A percentile compares a stretch with the other conserved stretches of the same genome.
Evolutionary conservation across 2,797 vertebrate genomes (phyloP).

Genomic region (Pempheris klunzingeri): DNA sequence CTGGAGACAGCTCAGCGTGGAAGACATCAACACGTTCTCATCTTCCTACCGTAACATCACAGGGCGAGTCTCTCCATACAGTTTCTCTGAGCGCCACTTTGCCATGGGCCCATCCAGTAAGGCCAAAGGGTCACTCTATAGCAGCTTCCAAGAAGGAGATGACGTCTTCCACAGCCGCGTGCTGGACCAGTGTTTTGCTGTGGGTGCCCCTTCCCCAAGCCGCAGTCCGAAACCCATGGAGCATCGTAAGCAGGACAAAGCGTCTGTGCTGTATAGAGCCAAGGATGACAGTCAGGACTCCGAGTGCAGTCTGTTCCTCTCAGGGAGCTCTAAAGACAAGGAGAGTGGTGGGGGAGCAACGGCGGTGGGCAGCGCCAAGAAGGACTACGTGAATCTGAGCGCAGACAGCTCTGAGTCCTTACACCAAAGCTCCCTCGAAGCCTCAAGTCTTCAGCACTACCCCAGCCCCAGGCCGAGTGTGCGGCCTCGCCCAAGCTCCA

Average conservation of each 20-base stretch:
- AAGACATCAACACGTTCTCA: slow-evolving; percentile 91
- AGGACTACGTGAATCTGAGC: slow-evolving; percentile 88
- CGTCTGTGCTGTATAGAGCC: slow-evolving; percentile 82
- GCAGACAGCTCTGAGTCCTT: slow-evolving; percentile 92
- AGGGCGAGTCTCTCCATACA: slow-evolving; percentile 88
- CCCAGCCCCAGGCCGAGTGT: slow-evolving; percentile 85
- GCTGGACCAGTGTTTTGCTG: slow-evolving; percentile 89
- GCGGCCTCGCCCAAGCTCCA: slow-evolving; percentile 82
- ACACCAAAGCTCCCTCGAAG: slow-evolving; percentile 90
- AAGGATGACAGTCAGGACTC: slow-evolving; percentile 89
- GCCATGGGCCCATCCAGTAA: slow-evolving; percentile 85
- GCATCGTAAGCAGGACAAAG: slow-evolving; percentile 86
- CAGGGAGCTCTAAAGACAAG: slow-evolving; percentile 89
- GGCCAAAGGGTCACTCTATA: slow-evolving; percentile 90
- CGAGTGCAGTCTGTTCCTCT: slow-evolving; percentile 88
- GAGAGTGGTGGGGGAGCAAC: slow-evolving; percentile 65
- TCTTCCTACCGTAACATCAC: slow-evolving; percentile 84
- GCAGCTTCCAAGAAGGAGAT: slow-evolving; percentile 92
- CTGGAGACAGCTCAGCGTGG: slow-evolving; percentile 94
- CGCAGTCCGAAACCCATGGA: slow-evolving; percentile 80
- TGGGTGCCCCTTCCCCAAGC: slow-evolving; percentile 73
- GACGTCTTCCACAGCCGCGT: slow-evolving; percentile 88
- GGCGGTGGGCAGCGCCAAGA: slow-evolving; percentile 79
- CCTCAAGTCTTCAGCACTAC: slow-evolving; percentile 90
- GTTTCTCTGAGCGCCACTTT: slow-evolving; percentile 91